These are phyloP conservation scores for Bovichtus variegatus DNA, from an alignment of 2,797 vertebrate species.

Conservation along the genomic window DNA sequence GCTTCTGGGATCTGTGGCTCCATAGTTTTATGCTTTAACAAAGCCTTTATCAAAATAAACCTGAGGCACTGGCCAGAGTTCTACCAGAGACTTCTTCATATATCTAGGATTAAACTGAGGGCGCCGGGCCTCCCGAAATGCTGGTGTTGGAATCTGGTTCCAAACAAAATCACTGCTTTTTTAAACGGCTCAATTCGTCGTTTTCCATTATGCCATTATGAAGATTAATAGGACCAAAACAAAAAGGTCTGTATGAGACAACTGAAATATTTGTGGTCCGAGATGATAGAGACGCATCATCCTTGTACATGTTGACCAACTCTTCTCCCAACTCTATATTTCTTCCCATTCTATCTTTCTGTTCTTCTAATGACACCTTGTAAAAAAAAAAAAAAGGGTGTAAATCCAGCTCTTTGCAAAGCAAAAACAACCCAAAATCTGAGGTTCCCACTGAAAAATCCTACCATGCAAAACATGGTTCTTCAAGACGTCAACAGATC, in stretches of 20 bases:
- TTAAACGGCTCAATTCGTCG: slow-evolving; percentile 14
- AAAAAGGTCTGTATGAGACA: slow-evolving; percentile 10
- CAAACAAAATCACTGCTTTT: slow-evolving; percentile 44
- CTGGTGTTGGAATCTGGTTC: slow-evolving; percentile 51
- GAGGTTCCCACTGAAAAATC: slow-evolving; percentile 12
- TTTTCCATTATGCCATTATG: slow-evolving; percentile 5
- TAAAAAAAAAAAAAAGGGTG: not conserved
- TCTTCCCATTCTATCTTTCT: not conserved
- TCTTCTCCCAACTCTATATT: not conserved
- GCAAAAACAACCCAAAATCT: not conserved
- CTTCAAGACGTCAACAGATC: slow-evolving; percentile 34
- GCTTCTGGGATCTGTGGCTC: slow-evolving; percentile 46
- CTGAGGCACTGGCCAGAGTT: slow-evolving; percentile 40
- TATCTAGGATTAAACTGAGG: slow-evolving; percentile 61
- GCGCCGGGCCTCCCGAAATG: slow-evolving; percentile 50
- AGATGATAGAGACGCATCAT: slow-evolving; percentile 1
- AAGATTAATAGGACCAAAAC: slow-evolving; percentile 12
- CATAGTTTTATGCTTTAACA: slow-evolving; percentile 60
- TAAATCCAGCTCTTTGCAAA: not conserved
- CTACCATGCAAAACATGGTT: slow-evolving; percentile 25
- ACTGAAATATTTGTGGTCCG: slow-evolving; percentile 11
- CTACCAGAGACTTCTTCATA: slow-evolving; percentile 44
- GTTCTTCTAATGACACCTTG: not conserved
- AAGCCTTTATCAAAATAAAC: slow-evolving; percentile 75
- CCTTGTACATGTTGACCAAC: slow-evolving; percentile 1